phyloP scores from a whole-genome alignment of 2,797 vertebrate species.

The Aphelocoma californica region DNA sequence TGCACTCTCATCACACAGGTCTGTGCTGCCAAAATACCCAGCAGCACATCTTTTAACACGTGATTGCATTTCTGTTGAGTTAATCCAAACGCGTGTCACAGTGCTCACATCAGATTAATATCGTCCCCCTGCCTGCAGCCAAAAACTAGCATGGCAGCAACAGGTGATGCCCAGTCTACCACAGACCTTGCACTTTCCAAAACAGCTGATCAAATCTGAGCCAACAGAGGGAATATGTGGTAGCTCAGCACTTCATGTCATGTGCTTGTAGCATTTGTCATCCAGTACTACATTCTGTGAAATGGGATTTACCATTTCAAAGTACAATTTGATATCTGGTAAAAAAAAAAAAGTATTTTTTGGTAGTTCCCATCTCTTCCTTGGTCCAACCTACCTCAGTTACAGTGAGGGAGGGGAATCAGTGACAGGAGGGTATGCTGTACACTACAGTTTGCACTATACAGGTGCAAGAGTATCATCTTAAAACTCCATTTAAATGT shows the following conservation, averaged over 20 bases:
- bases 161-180: not conserved
- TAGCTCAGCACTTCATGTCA: not conserved
- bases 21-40: not conserved
- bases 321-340: not conserved
- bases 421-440: not conserved
- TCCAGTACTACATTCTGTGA: not conserved
- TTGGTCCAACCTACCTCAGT: not conserved
- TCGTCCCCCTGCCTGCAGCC: not conserved
- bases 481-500: not conserved
- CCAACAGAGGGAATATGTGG: not conserved
- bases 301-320: not conserved
- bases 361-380: not conserved
- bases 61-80: not conserved
- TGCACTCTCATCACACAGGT: fast-evolving
- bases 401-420: not conserved
- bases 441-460: not conserved
- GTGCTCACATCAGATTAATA: not conserved
- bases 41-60: not conserved
- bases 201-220: not conserved
- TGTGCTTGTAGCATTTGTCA: not conserved
- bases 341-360: not conserved
- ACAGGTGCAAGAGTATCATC: not conserved
- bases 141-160: not conserved
- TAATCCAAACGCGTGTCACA: not conserved
- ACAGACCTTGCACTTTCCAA: not conserved